phyloP scores from a whole-genome alignment of 2,888 invertebrate species.

The Nowickia ferox region DNA sequence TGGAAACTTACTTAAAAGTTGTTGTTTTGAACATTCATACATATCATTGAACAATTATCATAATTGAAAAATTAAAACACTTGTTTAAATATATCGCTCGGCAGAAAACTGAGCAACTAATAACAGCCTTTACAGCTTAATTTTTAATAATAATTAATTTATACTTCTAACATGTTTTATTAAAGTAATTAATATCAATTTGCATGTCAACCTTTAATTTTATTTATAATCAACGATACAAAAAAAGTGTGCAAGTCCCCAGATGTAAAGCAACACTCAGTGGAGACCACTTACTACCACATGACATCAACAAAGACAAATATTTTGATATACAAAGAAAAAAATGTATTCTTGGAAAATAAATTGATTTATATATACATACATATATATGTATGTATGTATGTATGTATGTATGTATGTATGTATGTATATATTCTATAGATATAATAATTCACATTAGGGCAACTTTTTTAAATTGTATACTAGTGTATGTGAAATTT shows the following conservation, averaged over 20 bases:
- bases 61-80: constrained; percentile 10
- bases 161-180: neutral
- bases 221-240: constrained; percentile 49
- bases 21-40: neutral
- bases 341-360: neutral
- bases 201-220: constrained; percentile 59
- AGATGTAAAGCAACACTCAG: constrained; percentile 15
- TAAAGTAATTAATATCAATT: constrained; percentile 63
- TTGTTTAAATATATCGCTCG: constrained; percentile 46
- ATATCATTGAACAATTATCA: neutral
- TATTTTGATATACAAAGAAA: neutral
- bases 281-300: neutral
- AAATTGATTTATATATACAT: neutral
- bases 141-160: constrained; percentile 21
- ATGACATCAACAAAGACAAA: neutral
- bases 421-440: too few species aligned
- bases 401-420: too few species aligned
- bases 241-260: constrained; percentile 36
- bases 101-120: constrained; percentile 11
- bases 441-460: too few species aligned
- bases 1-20: neutral
- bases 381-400: too few species aligned
- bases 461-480: too few species aligned
- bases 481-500: too few species aligned
- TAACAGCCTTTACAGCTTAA: neutral